Conservation (phyloP, 2,113 vertebrate species). For the Hepsetus odoe region DNA sequence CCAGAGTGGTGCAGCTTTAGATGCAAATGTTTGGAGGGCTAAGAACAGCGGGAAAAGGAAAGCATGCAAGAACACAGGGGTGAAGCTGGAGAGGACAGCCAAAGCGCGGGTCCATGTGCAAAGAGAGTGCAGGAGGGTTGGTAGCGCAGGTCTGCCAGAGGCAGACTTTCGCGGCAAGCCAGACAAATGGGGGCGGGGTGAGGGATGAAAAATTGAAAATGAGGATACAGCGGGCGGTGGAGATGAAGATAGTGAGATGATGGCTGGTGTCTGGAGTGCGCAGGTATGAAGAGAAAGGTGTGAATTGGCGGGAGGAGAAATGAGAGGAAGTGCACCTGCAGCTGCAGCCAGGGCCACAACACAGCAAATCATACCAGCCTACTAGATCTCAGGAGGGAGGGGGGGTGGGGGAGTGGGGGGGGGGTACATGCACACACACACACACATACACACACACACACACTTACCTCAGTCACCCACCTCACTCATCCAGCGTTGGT, state of each 20-base stretch:
- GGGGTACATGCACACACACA: conserved; percentile 44
- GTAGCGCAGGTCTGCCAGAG: conserved; percentile 12
- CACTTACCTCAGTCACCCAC: conserved; percentile 55
- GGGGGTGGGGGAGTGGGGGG: not conserved
- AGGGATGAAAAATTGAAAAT: not conserved
- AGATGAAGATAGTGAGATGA: not conserved
- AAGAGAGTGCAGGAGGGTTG: not conserved
- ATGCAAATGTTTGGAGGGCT: too few relatives aligned
- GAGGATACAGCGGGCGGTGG: not conserved
- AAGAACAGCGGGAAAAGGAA: conserved; percentile 5
- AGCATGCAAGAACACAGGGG: not conserved
- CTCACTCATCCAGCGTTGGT: conserved; percentile 38
- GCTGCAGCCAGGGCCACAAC: conserved; percentile 63
- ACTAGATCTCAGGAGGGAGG: conserved; percentile 69
- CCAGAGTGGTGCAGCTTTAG: too few relatives aligned
- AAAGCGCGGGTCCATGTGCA: conserved; percentile 16
- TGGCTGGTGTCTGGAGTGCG: conserved; percentile 24
- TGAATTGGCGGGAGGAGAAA: conserved; percentile 25
- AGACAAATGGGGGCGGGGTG: not conserved
- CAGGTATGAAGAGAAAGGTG: conserved; percentile 11
- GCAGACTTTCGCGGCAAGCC: not conserved
- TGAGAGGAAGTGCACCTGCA: conserved; percentile 42
- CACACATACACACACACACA: conserved; percentile 32
- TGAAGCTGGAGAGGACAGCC: conserved; percentile 24
- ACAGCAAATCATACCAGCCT: conserved; percentile 76